Base-by-base conservation (phyloP, 2,888 invertebrate species). In the Drosophila helvetica region DNA sequence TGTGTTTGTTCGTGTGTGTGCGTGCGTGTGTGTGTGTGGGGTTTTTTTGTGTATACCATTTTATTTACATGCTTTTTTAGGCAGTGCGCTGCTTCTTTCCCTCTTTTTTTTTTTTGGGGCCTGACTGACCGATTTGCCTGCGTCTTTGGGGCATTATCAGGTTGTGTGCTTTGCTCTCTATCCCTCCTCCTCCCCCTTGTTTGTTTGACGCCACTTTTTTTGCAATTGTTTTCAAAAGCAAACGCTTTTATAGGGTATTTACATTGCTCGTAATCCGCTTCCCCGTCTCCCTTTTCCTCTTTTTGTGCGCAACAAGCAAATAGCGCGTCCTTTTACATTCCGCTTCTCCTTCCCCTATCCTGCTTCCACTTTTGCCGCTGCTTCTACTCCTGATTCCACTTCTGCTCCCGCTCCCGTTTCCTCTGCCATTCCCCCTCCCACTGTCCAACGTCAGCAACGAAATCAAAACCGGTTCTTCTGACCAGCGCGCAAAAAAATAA, bases 41-140 rank as follows among this genome's bases (percentile, higher is more conserved):
- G 73, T 89, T 89, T 87, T 88, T 89, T 90, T 90, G 76, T 90
- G 90, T 90, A 90, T 90, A 90, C 86, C 73, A 89, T 89, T 89
- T 90, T 90, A 59, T 89, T 90, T 90, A 59, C 72, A 66, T 73
- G 68, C 63, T 78, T 64, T 74, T 67, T 70, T 47, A 45, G 52
- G 10, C 30, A 60, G 22, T 18, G 51, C 60, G 56, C 63, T n/a
- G 51, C 58, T 58, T 68, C 77, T 62, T 72, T 38, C 15, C 15
- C 77, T 64, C 67, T 25, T 42, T 67, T 66, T 51, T 38, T 27
- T 52, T 54, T 74, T 54, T 52, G 55, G 58, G 66, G 58, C 42
- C 73, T 69, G 66, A 55, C 68, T 59, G 59, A 58, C 53, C 55
- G 68, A 68, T 67, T 66, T 66, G 68, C 15, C 38, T 38, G 38